Conservation (phyloP, 2,797 vertebrate genomes). For the Chaetophractus vellerosus region DNA sequence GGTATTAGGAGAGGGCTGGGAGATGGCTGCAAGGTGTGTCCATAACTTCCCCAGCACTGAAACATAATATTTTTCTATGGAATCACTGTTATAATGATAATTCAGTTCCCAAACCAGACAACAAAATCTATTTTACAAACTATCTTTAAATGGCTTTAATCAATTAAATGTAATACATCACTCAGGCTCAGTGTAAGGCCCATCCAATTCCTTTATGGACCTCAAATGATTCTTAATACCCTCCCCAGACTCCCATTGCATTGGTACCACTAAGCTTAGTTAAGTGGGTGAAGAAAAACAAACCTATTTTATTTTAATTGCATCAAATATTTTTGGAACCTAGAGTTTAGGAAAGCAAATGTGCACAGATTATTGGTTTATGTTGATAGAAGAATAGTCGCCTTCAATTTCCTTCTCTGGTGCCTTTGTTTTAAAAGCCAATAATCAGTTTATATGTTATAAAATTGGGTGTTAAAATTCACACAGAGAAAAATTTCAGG, state of each 20-base stretch:
- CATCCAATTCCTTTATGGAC: not conserved
- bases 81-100: not conserved
- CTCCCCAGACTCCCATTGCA: not conserved
- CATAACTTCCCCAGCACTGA: too few relatives aligned
- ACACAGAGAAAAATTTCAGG: not conserved
- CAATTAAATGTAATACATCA: not conserved
- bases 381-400: not conserved
- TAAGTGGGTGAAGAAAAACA: not conserved
- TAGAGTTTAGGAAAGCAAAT: not conserved
- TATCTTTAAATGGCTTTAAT: slow-evolving; percentile 10
- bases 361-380: not conserved
- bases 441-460: not conserved
- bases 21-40: too few relatives aligned
- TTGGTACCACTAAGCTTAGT: not conserved
- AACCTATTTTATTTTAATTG: slow-evolving; percentile 37
- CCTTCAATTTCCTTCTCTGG: not conserved
- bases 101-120: not conserved
- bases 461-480: not conserved
- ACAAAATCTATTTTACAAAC: slow-evolving; percentile 12
- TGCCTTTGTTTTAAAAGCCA: not conserved
- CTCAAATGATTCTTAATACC: not conserved
- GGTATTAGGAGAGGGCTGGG: too few relatives aligned
- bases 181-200: not conserved
- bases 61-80: not conserved
- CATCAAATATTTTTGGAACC: not conserved